Evolutionary conservation across 2,888 invertebrate species (phyloP).

Genomic region (Xanthia togata): DNA sequence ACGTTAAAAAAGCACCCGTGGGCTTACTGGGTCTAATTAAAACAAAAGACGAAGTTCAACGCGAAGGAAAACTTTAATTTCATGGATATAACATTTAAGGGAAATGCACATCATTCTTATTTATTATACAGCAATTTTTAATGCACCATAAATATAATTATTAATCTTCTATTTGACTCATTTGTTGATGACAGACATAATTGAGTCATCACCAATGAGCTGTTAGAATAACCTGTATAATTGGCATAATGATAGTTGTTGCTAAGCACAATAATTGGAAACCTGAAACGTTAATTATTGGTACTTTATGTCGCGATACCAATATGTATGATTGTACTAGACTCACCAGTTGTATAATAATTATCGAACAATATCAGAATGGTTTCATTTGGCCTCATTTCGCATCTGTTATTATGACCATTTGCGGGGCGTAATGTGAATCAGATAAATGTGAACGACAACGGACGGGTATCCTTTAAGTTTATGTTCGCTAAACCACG

Average conservation of each 20-base stretch:
- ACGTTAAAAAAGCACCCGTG: background rate
- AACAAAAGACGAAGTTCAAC: conserved; percentile 34
- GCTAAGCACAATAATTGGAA: conserved; percentile 22
- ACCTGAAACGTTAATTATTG: conserved; percentile 33
- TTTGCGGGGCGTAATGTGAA: conserved; percentile 39
- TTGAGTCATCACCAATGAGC: conserved; percentile 40
- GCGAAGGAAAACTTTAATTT: background rate
- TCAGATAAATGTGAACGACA: conserved; percentile 24
- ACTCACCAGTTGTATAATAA: conserved; percentile 46
- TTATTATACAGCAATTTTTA: background rate
- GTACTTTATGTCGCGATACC: conserved; percentile 20
- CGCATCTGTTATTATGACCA: conserved; percentile 54
- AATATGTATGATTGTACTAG: conserved; percentile 20
- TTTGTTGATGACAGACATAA: conserved; percentile 30
- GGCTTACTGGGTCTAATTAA: conserved; percentile 7
- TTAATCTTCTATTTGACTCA: conserved; percentile 40
- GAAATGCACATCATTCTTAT: conserved; percentile 14
- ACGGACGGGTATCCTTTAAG: conserved; percentile 44
- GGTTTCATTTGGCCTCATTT: conserved; percentile 55
- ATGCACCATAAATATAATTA: conserved; percentile 4
- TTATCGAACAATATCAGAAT: conserved; percentile 47
- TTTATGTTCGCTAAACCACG: conserved; percentile 40
- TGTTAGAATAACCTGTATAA: conserved; percentile 35
- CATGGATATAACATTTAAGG: conserved; percentile 22
- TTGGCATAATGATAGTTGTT: conserved; percentile 45